Evolutionary conservation across 2,888 invertebrate genomes (phyloP).

Genomic region (Gibbula magus): DNA sequence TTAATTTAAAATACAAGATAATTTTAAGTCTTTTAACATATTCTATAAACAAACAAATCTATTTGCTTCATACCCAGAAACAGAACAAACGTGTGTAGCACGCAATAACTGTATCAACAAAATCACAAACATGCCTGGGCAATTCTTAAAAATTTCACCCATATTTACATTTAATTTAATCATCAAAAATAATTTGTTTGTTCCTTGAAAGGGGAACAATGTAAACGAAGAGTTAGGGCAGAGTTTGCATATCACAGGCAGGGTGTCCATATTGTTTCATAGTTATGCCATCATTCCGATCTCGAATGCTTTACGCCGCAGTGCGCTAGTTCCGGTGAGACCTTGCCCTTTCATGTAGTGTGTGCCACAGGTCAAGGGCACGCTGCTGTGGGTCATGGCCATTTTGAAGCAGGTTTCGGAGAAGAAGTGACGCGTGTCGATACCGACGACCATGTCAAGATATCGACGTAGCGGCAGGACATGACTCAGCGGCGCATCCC

Average conservation of each 20-base stretch:
- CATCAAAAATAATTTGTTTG: no score
- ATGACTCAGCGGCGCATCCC: slow-evolving; percentile 74
- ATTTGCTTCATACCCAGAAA: no score
- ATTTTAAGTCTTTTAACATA: no score
- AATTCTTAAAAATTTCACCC: no score
- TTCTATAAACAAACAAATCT: no score
- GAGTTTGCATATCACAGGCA: slow-evolving; percentile 17
- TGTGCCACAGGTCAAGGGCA: slow-evolving; percentile 60
- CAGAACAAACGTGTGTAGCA: no score
- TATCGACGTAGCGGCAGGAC: slow-evolving; percentile 73
- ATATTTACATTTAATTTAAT: no score
- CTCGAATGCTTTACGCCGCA: background rate
- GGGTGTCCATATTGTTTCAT: background rate
- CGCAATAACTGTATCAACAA: no score
- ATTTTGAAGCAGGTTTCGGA: slow-evolving; percentile 70
- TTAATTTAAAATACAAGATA: no score
- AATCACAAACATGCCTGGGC: no score
- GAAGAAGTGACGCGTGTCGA: slow-evolving; percentile 69
- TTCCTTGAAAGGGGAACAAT: background rate
- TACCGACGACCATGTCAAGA: slow-evolving; percentile 57
- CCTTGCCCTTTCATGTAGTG: slow-evolving; percentile 63
- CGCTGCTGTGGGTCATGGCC: slow-evolving; percentile 60
- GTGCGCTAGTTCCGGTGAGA: slow-evolving; percentile 31
- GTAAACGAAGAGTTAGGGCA: slow-evolving; percentile 4
- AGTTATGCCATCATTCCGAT: background rate